Evolutionary conservation across 1,140 invertebrate genomes (phyloP), one percentile per base, ranked within the genome.

Genomic region (Sarcophaga bullata): DNA sequence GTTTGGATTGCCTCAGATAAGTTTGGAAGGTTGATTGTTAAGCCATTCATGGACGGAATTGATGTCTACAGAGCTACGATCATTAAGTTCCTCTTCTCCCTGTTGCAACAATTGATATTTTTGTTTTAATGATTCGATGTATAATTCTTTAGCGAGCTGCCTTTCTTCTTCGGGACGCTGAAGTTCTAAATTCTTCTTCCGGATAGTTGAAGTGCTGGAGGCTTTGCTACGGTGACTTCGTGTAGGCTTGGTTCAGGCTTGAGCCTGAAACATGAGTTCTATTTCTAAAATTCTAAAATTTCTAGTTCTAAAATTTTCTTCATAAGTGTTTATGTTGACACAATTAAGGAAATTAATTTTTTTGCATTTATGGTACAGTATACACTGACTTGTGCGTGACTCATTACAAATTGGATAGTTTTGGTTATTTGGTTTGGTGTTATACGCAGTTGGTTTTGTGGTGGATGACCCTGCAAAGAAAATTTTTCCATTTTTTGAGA

Each of bases 371-470:
- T 37, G 15, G 17, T 17, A 73, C 17, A 8, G 25, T 73, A 73
- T 58, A 58, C 13, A 58, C n/a, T 15, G 54, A 13, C 13, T n/a
- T n/a, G 54, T 58, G 7, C 3, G 11, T 58, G 54, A 13, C n/a
- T 58, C 54, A 13, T 13, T 58, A 58, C 11, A 58, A 58, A 58
- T n/a, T 15, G 10, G 11, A 58, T 15, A 58, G n/a, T 58, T 58
- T 58, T 72, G 68, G 68, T 25, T n/a, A 72, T 19, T 17, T 19
- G 68, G 68, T 72, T n/a, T n/a, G n/a, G n/a, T n/a, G n/a, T n/a
- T n/a, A n/a, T n/a, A n/a, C n/a, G n/a, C n/a, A n/a, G n/a, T 72
- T 72, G 68, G 68, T 72, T n/a, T 37, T 72, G 68, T 72, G 68
- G 25, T 72, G 68, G 68, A 19, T 72, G 68, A 72, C 68, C 68